A percentile compares a stretch with the other conserved stretches of the same genome.
These are phyloP conservation scores for Phylloscopus whistleri DNA, from an alignment of 2,113 vertebrate genomes.

Conservation along the genomic window DNA sequence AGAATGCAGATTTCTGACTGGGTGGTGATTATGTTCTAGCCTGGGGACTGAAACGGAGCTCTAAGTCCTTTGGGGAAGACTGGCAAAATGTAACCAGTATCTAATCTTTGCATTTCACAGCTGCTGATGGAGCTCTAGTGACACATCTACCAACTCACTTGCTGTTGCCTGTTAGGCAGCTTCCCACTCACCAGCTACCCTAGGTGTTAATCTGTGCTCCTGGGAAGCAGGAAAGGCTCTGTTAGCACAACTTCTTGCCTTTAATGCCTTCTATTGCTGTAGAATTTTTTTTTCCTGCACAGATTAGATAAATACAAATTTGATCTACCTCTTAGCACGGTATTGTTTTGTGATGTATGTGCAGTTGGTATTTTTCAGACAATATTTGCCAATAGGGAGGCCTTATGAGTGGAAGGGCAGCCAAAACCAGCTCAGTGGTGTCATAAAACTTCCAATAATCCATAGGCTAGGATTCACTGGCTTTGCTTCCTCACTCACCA, in stretches of 20 bases:
- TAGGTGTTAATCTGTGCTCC: not conserved
- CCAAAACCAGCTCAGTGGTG: not conserved
- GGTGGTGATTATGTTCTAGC: not conserved
- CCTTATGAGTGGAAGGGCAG: not conserved
- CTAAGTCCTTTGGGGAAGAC: not conserved
- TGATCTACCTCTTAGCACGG: not conserved
- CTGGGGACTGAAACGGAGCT: not conserved
- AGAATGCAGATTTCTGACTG: not conserved
- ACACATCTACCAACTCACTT: not conserved
- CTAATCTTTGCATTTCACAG: not conserved
- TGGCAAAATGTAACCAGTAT: not conserved
- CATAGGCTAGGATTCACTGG: not conserved
- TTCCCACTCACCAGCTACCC: not conserved
- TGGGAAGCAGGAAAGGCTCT: not conserved
- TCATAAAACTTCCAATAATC: not conserved
- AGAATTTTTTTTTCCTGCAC: not conserved
- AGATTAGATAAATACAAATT: not conserved
- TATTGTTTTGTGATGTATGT: not conserved
- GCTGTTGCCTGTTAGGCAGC: not conserved
- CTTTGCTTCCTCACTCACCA: not conserved
- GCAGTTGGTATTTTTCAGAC: not conserved
- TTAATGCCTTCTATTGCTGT: not conserved
- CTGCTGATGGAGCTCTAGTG: not conserved
- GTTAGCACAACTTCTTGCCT: not conserved
- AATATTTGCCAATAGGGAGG: not conserved